Conservation (phyloP, 1,140 invertebrate species). For the Whitmania pigra region DNA sequence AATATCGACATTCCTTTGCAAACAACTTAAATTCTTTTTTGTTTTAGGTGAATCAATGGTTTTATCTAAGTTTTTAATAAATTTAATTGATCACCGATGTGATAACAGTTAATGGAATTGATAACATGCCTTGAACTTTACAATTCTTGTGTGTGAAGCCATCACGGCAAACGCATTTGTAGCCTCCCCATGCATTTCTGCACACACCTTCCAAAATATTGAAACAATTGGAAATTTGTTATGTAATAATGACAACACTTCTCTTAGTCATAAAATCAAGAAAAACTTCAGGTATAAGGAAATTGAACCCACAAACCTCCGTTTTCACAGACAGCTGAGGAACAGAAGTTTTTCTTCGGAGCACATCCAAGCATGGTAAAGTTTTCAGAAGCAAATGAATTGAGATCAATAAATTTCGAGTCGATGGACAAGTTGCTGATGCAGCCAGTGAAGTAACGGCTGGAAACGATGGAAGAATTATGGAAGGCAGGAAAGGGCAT, state of each 20-base stretch:
- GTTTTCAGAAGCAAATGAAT: constrained; percentile 76
- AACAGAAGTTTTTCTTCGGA: constrained; percentile 67
- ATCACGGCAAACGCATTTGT: constrained; percentile 67
- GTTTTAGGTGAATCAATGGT: no score
- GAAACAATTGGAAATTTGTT: constrained; percentile 5
- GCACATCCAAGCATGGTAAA: constrained; percentile 74
- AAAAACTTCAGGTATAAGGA: neutral
- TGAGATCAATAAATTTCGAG: constrained; percentile 72
- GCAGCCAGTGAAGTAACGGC: constrained; percentile 73
- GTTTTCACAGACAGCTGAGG: constrained; percentile 68
- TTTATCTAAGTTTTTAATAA: no score
- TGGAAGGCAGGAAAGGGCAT: constrained; percentile 49
- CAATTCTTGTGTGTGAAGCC: constrained; percentile 80
- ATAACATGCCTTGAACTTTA: constrained; percentile 32
- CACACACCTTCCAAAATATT: constrained; percentile 50
- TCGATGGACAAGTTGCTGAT: constrained; percentile 80
- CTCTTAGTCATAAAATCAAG: neutral
- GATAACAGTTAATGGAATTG: no score
- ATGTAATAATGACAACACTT: neutral
- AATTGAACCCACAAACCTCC: constrained; percentile 44
- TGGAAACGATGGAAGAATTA: neutral
- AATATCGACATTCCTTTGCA: no score
- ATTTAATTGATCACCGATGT: no score
- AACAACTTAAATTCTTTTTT: no score
- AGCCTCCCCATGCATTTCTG: constrained; percentile 72